A percentile compares a stretch with the other conserved stretches of the same genome.
phyloP scores from a whole-genome alignment of 2,113 vertebrate species.

The Pitta sordida region DNA sequence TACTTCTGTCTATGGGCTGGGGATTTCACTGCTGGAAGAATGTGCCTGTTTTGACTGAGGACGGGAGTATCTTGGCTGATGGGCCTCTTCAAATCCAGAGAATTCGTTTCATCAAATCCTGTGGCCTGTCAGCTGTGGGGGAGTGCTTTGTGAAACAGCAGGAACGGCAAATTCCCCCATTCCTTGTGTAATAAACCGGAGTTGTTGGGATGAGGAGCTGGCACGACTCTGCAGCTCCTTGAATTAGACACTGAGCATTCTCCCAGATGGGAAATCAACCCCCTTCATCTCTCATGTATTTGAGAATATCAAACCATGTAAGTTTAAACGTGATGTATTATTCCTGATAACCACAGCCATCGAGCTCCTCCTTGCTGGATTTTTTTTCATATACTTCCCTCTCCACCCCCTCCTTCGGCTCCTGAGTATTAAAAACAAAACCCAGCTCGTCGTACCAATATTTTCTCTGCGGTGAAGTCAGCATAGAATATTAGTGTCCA shows the following conservation, averaged over 20 bases:
- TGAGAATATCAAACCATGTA: not conserved
- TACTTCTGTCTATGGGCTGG: not conserved
- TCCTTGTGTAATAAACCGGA: not conserved
- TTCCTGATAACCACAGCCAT: not conserved
- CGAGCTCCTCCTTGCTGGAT: not conserved
- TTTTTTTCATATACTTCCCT: not conserved
- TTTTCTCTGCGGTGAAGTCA: not conserved
- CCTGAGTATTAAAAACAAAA: not conserved
- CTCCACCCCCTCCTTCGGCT: not conserved
- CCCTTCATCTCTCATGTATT: not conserved
- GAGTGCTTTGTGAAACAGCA: not conserved
- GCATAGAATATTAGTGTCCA: slow-evolving; percentile 43
- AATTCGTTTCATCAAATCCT: not conserved
- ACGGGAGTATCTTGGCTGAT: not conserved
- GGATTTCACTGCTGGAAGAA: not conserved
- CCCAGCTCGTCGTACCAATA: not conserved
- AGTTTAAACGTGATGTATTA: not conserved
- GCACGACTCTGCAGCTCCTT: not conserved
- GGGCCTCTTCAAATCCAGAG: not conserved
- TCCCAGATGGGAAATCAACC: not conserved
- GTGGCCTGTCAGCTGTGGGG: not conserved
- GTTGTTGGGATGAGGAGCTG: not conserved
- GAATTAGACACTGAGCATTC: not conserved
- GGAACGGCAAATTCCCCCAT: not conserved
- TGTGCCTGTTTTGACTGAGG: not conserved